These are phyloP conservation scores for Caenorhabditis sp. DNA, from an alignment of 2,888 invertebrate genomes.

Conservation along the genomic window DNA sequence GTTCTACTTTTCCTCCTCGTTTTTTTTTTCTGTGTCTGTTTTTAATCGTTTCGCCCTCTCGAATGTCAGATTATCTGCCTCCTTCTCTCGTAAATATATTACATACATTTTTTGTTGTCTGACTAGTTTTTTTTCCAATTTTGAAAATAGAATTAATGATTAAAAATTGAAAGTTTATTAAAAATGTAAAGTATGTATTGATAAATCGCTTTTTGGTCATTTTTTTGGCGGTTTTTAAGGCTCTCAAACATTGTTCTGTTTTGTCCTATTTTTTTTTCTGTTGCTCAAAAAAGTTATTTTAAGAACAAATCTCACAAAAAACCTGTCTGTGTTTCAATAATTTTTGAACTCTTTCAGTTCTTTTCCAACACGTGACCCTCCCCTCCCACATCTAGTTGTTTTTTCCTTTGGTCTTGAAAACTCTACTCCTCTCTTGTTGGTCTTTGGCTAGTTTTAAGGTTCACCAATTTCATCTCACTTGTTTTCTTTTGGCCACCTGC, in stretches of 20 bases:
- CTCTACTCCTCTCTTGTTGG: too few species aligned
- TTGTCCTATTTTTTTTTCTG: too few species aligned
- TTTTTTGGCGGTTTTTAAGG: too few species aligned
- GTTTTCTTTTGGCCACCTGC: not conserved
- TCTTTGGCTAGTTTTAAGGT: too few species aligned
- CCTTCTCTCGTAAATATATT: not conserved
- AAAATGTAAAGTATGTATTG: too few species aligned
- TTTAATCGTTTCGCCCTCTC: conserved; percentile 6
- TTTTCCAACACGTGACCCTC: too few species aligned
- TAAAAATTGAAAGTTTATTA: not conserved
- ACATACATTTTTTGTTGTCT: not conserved
- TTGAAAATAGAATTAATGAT: not conserved
- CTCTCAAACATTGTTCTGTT: too few species aligned
- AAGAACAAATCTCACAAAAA: too few species aligned
- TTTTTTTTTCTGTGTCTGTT: not conserved
- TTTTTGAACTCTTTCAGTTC: not conserved
- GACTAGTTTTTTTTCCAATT: not conserved
- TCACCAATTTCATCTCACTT: not conserved
- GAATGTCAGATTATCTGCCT: not conserved
- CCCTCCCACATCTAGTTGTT: too few species aligned
- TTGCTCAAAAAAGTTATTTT: too few species aligned
- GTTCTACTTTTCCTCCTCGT: not conserved
- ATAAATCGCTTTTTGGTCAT: too few species aligned
- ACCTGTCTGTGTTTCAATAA: not conserved
- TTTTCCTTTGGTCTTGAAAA: too few species aligned